A percentile compares a stretch with the other conserved stretches of the same genome.
Evolutionary conservation across 2,797 vertebrate species (phyloP).

Genomic region (Chrysocyon brachyurus): DNA sequence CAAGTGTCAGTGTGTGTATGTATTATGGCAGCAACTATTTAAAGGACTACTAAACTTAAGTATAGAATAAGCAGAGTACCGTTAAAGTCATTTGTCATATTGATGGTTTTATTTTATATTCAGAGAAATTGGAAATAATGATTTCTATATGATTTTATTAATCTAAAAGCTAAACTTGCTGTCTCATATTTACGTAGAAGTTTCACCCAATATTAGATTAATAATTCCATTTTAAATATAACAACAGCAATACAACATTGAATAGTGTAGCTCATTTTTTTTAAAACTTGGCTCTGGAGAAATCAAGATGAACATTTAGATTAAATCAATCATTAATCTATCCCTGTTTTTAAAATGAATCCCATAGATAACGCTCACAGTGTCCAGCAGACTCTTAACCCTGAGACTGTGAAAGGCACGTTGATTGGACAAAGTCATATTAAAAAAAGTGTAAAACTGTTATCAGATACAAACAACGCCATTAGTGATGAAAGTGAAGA

Average conservation of each 20-base stretch:
- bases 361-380: not conserved
- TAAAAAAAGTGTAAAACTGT: conserved; percentile 4
- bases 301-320: not conserved
- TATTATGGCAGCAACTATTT: not conserved
- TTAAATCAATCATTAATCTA: not conserved
- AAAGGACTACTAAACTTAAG: conserved; percentile 12
- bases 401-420: not conserved
- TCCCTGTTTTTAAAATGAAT: not conserved
- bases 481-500: not conserved
- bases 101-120: conserved; percentile 36
- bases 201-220: not conserved
- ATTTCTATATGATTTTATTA: not conserved
- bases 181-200: not conserved
- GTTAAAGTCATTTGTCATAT: conserved; percentile 12
- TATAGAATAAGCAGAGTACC: not conserved
- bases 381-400: not conserved
- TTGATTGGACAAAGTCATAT: not conserved
- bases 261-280: not conserved
- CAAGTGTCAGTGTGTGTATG: not conserved
- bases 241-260: not conserved
- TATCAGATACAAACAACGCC: not conserved
- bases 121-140: not conserved
- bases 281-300: not conserved
- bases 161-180: not conserved
- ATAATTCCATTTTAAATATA: not conserved